These are phyloP conservation scores for Neelides sp. DNA, from an alignment of 1,140 invertebrate species.

Conservation along the genomic window DNA sequence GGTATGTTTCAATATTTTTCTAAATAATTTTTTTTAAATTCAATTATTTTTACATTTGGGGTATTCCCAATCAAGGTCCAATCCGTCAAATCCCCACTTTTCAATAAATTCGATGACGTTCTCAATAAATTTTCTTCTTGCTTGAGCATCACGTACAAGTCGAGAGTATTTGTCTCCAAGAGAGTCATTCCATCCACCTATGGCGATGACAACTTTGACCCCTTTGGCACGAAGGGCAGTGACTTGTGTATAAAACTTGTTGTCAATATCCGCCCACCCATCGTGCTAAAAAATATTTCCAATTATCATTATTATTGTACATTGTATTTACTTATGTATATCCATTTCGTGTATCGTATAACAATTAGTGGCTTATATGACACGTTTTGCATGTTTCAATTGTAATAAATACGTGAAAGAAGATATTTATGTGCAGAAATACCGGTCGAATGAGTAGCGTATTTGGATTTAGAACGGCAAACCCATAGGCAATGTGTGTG, in stretches of 20 bases:
- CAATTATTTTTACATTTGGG: background rate
- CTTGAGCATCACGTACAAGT: conserved; percentile 36
- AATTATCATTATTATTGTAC: background rate
- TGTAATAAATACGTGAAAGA: too few species aligned
- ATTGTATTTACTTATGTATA: conserved; percentile 11
- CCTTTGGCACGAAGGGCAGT: conserved; percentile 43
- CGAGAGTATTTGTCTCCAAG: conserved; percentile 39
- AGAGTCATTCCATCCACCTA: conserved; percentile 42
- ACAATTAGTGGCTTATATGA: too few species aligned
- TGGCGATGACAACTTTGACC: conserved; percentile 42
- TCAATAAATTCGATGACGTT: conserved; percentile 36
- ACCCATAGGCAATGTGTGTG: conserved; percentile 61
- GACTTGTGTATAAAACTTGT: conserved; percentile 53
- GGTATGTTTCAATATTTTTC: background rate
- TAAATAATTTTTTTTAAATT: too few species aligned
- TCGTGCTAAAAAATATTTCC: conserved; percentile 36
- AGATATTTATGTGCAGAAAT: too few species aligned
- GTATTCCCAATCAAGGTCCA: conserved; percentile 42
- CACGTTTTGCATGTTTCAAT: too few species aligned
- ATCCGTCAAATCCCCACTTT: conserved; percentile 38
- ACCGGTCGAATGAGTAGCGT: conserved; percentile 44
- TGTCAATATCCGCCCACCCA: conserved; percentile 52
- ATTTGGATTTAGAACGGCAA: conserved; percentile 48
- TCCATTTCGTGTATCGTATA: too few species aligned
- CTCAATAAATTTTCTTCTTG: conserved; percentile 35